Evolutionary conservation across 2,113 vertebrate genomes (phyloP).

Genomic region (Tamias sibiricus): DNA sequence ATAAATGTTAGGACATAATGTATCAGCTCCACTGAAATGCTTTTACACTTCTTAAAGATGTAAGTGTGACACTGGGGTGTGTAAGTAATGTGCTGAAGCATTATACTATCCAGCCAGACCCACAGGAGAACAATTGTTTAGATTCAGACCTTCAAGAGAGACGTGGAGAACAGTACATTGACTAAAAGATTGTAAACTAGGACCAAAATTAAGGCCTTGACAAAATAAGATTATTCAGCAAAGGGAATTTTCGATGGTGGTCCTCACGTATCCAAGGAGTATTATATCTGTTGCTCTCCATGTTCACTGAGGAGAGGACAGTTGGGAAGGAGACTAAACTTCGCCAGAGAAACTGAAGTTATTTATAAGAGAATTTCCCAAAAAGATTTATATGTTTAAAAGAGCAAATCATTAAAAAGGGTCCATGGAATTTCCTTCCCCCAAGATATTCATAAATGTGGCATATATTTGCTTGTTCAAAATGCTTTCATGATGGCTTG

Average conservation of each 20-base stretch:
- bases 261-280: neutral
- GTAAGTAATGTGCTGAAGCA: slow-evolving; percentile 14
- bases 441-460: slow-evolving; percentile 37
- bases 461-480: slow-evolving; percentile 44
- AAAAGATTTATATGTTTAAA: neutral
- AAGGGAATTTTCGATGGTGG: neutral
- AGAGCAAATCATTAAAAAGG: slow-evolving; percentile 39
- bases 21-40: neutral
- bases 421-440: slow-evolving; percentile 37
- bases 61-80: neutral
- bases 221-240: slow-evolving; percentile 27
- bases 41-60: slow-evolving; percentile 59
- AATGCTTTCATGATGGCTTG: slow-evolving; percentile 16
- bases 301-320: neutral
- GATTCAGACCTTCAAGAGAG: slow-evolving; percentile 29
- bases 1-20: slow-evolving; percentile 37
- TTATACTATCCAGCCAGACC: slow-evolving; percentile 9
- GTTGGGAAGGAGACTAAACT: neutral
- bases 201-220: slow-evolving; percentile 7
- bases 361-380: slow-evolving; percentile 37
- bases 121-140: neutral
- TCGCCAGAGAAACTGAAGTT: slow-evolving; percentile 11
- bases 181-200: slow-evolving; percentile 54
- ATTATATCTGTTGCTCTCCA: neutral
- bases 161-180: neutral